phyloP scores from a whole-genome alignment of 2,113 vertebrate genomes.

The Butorides virescens region DNA sequence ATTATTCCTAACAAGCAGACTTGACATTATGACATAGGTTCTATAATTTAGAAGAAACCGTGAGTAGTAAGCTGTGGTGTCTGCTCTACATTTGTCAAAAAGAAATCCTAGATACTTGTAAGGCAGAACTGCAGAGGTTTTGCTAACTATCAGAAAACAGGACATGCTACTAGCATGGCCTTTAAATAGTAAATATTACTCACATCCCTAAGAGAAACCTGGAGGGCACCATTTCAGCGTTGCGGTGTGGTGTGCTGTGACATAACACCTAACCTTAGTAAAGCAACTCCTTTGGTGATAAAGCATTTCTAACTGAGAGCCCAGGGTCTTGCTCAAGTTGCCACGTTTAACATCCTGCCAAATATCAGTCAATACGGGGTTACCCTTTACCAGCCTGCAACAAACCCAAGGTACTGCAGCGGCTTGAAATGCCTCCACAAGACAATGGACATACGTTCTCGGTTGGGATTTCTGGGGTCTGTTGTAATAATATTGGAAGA shows the following conservation, averaged over 20 bases:
- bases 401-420: neutral
- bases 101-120: neutral
- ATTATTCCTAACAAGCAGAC: conserved; percentile 15
- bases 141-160: neutral
- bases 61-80: neutral
- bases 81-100: neutral
- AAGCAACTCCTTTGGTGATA: neutral
- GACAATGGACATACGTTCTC: neutral
- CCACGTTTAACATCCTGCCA: neutral
- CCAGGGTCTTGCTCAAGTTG: neutral
- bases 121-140: neutral
- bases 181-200: neutral
- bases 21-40: conserved; percentile 19
- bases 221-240: neutral
- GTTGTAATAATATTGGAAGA: neutral
- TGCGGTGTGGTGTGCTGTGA: neutral
- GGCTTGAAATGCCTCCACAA: neutral
- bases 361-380: neutral
- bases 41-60: neutral
- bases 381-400: neutral
- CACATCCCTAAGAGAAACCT: neutral
- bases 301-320: neutral
- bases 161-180: neutral
- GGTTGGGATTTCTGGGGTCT: neutral
- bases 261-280: neutral